These are phyloP conservation scores for Eulithis prunata DNA, from an alignment of 2,888 invertebrate species.

Conservation along the genomic window DNA sequence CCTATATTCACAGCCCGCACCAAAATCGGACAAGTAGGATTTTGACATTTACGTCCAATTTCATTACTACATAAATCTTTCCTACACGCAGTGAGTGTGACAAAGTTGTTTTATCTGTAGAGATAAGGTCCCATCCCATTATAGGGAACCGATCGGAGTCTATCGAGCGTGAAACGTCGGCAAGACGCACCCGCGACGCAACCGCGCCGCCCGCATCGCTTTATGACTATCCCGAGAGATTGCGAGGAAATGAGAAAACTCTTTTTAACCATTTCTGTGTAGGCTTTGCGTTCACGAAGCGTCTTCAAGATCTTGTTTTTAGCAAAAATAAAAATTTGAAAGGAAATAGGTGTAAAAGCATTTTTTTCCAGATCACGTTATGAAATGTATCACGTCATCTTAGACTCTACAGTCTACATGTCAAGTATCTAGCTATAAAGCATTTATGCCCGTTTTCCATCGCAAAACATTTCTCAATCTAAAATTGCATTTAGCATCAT, in stretches of 20 bases:
- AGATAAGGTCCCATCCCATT: slow-evolving; percentile 62
- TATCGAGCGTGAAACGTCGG: slow-evolving; percentile 41
- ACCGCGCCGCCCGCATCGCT: slow-evolving; percentile 63
- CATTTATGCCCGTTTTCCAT: not conserved
- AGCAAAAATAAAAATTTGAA: not conserved
- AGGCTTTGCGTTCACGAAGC: slow-evolving; percentile 12
- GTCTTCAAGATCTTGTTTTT: not conserved
- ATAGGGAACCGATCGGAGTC: slow-evolving; percentile 45
- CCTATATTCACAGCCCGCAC: no score
- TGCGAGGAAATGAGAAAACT: slow-evolving; percentile 38
- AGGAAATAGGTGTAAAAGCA: no score
- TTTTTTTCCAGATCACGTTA: no score
- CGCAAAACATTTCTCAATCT: not conserved
- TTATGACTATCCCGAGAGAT: slow-evolving; percentile 66
- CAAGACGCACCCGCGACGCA: slow-evolving; percentile 64
- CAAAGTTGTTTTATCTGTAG: slow-evolving; percentile 77
- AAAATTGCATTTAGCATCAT: slow-evolving; percentile 13
- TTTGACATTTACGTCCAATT: no score
- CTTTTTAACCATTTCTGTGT: slow-evolving; percentile 23
- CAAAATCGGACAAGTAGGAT: no score
- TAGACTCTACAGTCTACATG: no score
- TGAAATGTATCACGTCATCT: no score
- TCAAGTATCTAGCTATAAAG: no score
- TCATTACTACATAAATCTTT: no score
- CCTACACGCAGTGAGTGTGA: slow-evolving; percentile 52